Evolutionary conservation across 2,113 vertebrate genomes (phyloP), one percentile per base, ranked within the genome.

Genomic region (Coregonus clupeaformis): DNA sequence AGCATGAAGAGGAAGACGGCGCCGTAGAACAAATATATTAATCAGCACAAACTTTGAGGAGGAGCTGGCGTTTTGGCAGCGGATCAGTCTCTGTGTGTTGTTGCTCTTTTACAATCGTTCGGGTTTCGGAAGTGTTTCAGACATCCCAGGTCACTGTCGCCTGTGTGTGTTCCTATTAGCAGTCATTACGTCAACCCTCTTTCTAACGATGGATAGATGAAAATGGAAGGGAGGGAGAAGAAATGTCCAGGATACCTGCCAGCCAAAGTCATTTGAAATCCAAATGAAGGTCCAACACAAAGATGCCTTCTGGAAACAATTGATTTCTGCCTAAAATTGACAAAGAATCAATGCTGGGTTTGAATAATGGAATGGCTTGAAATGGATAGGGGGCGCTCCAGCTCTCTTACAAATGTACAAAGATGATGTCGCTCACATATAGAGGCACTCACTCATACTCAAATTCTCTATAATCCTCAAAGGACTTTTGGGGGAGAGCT

Each of bases 221-320:
- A 45, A 36, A 16, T 45, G 4, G 20, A 14, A 68, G 67, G 36
- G 32, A 45, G 32, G 36, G 36, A 47, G n/a, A 68, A 20, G 14
- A 62, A 14, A 75, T 47, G 4, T 36, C 55, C n/a, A 13, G 18
- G 14, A 47, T 65, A 49, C 42, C 60, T 60, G 30, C 29, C 32
- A 63, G 60, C 42, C 72, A 13, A 11, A 22, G 24, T 65, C 24
- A 73, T 73, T 64, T 73, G 27, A 64, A 65, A 29, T 49, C 72
- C 72, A 73, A 73, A 73, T 73, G 25, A 52, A 22, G 63, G 72
- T 65, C 14, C 71, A 49, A 47, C 65, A 49, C 52, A 65, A 65
- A 42, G 30, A 60, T 52, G 72, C 36, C 60, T 73, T 32, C 60
- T 65, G 72, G 72, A 73, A 45, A 73, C 72, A 6, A 73, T 73